phyloP scores from a whole-genome alignment of 1,140 invertebrate genomes.

The Druon quercuslanigerum region DNA sequence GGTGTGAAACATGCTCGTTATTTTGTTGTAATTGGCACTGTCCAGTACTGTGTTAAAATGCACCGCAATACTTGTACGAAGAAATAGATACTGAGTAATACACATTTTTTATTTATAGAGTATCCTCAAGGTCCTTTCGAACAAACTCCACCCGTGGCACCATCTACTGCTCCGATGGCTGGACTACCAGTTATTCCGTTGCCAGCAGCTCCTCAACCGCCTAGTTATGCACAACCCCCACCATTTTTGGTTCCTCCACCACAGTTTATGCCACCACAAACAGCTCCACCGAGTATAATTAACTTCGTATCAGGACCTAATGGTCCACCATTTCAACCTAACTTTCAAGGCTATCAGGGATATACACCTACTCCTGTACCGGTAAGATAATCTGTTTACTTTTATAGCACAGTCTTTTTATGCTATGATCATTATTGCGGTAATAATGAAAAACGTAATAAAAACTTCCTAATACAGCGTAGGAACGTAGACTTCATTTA shows the following conservation, averaged over 20 bases:
- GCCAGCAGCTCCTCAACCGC: conserved; percentile 68
- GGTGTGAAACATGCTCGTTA: too few species aligned
- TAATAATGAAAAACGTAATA: too few species aligned
- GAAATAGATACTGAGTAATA: background rate
- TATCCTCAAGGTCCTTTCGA: conserved; percentile 69
- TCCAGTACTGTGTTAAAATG: too few species aligned
- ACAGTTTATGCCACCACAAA: conserved; percentile 71
- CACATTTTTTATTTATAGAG: conserved; percentile 51
- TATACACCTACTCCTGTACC: conserved; percentile 68
- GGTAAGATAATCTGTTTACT: conserved; percentile 47
- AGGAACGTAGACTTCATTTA: too few species aligned
- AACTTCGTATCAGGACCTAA: conserved; percentile 71
- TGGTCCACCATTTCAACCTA: conserved; percentile 70
- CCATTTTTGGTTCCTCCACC: conserved; percentile 71
- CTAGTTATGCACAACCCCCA: conserved; percentile 68
- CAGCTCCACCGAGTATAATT: conserved; percentile 71
- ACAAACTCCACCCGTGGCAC: conserved; percentile 62
- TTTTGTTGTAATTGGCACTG: too few species aligned
- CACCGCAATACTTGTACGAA: too few species aligned
- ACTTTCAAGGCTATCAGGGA: conserved; percentile 70
- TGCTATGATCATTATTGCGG: too few species aligned
- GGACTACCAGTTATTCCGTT: conserved; percentile 67
- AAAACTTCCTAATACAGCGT: too few species aligned
- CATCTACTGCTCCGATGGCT: conserved; percentile 62
- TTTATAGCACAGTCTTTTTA: too few species aligned